These are phyloP conservation scores for Neolamprologus kungweensis DNA, from an alignment of 2,113 vertebrate genomes.

Conservation along the genomic window DNA sequence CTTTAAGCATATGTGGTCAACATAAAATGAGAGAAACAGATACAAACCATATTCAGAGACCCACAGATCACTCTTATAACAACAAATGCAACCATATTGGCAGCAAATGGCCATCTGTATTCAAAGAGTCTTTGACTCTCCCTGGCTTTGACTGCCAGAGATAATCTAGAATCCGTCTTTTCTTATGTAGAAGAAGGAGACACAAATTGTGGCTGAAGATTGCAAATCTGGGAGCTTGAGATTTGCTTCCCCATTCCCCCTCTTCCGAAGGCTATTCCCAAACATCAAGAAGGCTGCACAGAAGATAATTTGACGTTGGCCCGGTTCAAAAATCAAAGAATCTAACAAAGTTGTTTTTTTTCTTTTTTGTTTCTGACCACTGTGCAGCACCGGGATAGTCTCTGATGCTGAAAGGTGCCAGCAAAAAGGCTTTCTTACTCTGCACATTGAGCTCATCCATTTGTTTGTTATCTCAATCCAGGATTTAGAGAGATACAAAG, in stretches of 20 bases:
- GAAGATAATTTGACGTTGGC: background rate
- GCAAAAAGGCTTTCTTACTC: slow-evolving; percentile 66
- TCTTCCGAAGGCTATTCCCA: background rate
- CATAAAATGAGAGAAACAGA: background rate
- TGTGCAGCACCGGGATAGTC: slow-evolving; percentile 37
- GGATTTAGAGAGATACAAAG: slow-evolving; percentile 84
- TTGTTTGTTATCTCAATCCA: slow-evolving; percentile 83
- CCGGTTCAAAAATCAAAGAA: background rate
- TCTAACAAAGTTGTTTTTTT: background rate
- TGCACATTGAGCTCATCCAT: slow-evolving; percentile 64
- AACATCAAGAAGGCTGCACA: background rate
- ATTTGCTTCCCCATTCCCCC: slow-evolving; percentile 10
- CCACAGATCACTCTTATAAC: slow-evolving; percentile 53
- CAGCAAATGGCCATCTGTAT: slow-evolving; percentile 50
- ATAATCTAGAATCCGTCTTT: slow-evolving; percentile 75
- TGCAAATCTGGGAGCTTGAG: slow-evolving; percentile 56
- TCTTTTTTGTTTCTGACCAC: slow-evolving; percentile 32
- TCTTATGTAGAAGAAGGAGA: slow-evolving; percentile 61
- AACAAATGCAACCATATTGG: slow-evolving; percentile 33
- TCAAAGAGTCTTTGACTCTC: slow-evolving; percentile 52
- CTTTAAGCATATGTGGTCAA: background rate
- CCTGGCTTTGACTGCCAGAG: slow-evolving; percentile 56
- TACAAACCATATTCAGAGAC: background rate
- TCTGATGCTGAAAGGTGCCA: slow-evolving; percentile 35
- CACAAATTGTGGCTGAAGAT: slow-evolving; percentile 44